Base-by-base conservation (phyloP, 2,113 vertebrate species). In the Dendropsophus ebraccatus region DNA sequence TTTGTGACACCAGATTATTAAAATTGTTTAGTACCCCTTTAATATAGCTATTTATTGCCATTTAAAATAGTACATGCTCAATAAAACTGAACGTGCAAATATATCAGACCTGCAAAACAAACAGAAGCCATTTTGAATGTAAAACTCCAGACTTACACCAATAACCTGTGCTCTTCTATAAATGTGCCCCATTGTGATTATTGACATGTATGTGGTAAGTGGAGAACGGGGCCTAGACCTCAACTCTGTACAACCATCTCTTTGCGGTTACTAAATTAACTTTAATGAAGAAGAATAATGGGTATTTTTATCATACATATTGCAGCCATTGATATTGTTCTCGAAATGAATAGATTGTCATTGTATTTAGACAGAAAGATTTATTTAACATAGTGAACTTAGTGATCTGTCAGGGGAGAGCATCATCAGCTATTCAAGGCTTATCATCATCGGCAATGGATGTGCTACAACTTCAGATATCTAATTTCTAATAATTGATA, bases 361-460 rank as follows among this genome's bases (percentile, higher is more conserved):
- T 69, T 85, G 76, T 81, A 47, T 52, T 80, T 47, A 14, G 84
- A 72, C 76, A 69, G 58, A 86, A 80, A 72, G 62, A 81, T 60
- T 73, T 49, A 81, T 86, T 86, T 73, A 56, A 79, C 65, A 60
- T 25, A 35, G 52, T 5, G 35, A 70, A 41, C 8, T 30, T 81
- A 62, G 50, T 70, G 30, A 70, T 81, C 56, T 86, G 49, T 65
- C 84, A 80, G 45, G 72, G 72, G 5, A 73, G 49, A 21, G 19
- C 65, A 80, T 72, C 79, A 80, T 81, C 52, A 73, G 50, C 32
- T 47, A 73, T 73, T 72, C 32, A 73, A 19, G 19, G 19, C 65
- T 81, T 86, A 86, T 73, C 84, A 80, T 58, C n/a, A 80, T 58
- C n/a, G 35, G 65, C 60, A 16, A 86, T 81, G 58, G 73, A 86